These are phyloP conservation scores for Bos indicus DNA, from an alignment of 2,113 vertebrate genomes.

Conservation along the genomic window DNA sequence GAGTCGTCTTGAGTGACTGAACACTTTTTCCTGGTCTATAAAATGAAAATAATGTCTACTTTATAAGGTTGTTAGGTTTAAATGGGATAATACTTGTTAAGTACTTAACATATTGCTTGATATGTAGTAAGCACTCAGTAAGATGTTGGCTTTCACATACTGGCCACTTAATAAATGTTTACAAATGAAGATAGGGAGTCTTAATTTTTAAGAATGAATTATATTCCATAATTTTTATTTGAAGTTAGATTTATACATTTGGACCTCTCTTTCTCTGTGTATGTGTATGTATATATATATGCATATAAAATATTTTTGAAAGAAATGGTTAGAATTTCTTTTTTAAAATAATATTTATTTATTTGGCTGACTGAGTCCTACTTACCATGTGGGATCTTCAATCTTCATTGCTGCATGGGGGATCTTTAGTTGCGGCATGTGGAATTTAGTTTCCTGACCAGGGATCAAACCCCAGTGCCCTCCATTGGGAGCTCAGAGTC, in stretches of 20 bases:
- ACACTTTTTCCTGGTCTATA: neutral
- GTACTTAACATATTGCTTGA: neutral
- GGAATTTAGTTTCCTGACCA: neutral
- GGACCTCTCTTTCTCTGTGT: neutral
- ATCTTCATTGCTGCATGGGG: neutral
- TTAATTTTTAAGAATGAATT: constrained; percentile 32
- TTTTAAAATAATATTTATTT: neutral
- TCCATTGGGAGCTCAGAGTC: neutral
- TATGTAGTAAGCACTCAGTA: neutral
- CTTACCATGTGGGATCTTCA: neutral
- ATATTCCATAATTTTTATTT: constrained; percentile 8
- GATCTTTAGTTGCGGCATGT: neutral
- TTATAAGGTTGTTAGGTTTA: constrained; percentile 31
- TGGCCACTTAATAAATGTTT: constrained; percentile 39
- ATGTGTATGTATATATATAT: neutral
- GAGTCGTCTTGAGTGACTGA: neutral
- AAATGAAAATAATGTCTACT: neutral
- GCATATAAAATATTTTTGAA: neutral
- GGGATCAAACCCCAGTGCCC: neutral
- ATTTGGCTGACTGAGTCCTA: neutral
- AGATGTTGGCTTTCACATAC: neutral
- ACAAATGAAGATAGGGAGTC: neutral
- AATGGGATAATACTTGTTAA: constrained; percentile 15
- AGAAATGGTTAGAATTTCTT: constrained; percentile 12
- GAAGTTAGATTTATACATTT: constrained; percentile 28